Evolutionary conservation across 2,888 invertebrate genomes (phyloP).

Genomic region (Tetragonisca angustula): DNA sequence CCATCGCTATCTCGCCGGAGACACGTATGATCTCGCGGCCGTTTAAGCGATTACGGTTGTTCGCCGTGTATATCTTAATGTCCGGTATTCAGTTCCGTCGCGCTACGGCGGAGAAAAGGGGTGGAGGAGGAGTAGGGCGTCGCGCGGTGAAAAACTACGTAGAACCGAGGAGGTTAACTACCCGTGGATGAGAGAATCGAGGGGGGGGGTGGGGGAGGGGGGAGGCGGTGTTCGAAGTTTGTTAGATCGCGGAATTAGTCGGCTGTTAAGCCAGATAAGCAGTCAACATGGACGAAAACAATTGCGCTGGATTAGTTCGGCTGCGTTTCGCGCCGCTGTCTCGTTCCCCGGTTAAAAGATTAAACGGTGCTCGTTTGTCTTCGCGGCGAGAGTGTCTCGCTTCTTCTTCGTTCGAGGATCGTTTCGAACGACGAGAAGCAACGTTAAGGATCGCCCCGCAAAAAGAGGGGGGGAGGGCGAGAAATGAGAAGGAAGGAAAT

Average conservation of each 20-base stretch:
- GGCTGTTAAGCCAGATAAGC: slow-evolving; percentile 84
- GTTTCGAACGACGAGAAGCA: slow-evolving; percentile 17
- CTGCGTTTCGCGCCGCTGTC: slow-evolving; percentile 55
- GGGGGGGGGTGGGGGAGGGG: slow-evolving; percentile 27
- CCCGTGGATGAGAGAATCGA: slow-evolving; percentile 54
- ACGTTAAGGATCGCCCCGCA: slow-evolving; percentile 21
- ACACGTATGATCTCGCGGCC: slow-evolving; percentile 53
- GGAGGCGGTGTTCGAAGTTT: slow-evolving; percentile 73
- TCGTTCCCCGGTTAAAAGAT: slow-evolving; percentile 71
- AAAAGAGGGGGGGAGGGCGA: neutral
- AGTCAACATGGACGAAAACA: slow-evolving; percentile 82
- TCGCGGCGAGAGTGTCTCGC: slow-evolving; percentile 39
- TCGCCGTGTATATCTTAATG: slow-evolving; percentile 55
- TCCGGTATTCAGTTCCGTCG: slow-evolving; percentile 58
- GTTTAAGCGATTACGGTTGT: slow-evolving; percentile 56
- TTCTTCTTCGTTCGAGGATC: slow-evolving; percentile 29
- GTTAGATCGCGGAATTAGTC: slow-evolving; percentile 82
- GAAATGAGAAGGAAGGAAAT: neutral
- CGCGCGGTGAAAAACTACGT: slow-evolving; percentile 43
- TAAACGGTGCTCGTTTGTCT: slow-evolving; percentile 74
- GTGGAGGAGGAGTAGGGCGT: neutral
- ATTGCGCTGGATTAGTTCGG: slow-evolving; percentile 78
- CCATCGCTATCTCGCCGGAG: slow-evolving; percentile 49
- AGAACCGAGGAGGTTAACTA: slow-evolving; percentile 54
- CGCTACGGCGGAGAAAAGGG: neutral